Percentiles rank a stretch among this genome's conserved stretches.
These are phyloP conservation scores for Chromis chromis DNA, from an alignment of 2,797 vertebrate genomes.

Conservation along the genomic window DNA sequence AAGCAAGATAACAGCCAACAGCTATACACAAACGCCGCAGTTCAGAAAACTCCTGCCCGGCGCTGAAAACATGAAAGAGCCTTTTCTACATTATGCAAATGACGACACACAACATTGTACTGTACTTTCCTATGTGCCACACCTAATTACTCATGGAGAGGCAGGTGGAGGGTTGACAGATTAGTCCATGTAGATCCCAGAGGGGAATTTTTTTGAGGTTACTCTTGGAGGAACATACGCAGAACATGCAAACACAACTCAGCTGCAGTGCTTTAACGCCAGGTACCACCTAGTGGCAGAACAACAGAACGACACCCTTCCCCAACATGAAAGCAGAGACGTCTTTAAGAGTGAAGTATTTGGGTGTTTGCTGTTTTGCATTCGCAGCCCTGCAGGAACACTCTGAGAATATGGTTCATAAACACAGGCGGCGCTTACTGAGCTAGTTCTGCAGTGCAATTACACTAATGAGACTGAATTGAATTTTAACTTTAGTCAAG, in stretches of 20 bases:
- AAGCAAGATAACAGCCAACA: conserved; percentile 52
- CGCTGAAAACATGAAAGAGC: conserved; percentile 41
- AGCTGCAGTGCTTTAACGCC: conserved; percentile 19
- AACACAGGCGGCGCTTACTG: conserved; percentile 24
- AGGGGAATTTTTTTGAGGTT: conserved; percentile 20
- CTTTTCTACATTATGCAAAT: conserved; percentile 47
- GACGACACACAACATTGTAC: conserved; percentile 25
- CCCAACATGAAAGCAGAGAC: conserved; percentile 20
- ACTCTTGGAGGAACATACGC: conserved; percentile 18
- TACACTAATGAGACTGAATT: conserved; percentile 19
- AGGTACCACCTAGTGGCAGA: conserved; percentile 64
- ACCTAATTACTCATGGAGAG: conserved; percentile 11
- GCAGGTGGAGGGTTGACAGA: conserved; percentile 17
- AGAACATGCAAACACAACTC: conserved; percentile 19
- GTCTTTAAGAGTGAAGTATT: conserved; percentile 29
- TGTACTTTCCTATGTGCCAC: conserved; percentile 19
- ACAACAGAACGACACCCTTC: conserved; percentile 33
- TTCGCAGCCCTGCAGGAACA: conserved; percentile 38
- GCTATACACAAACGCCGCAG: conserved; percentile 24
- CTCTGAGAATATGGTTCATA: conserved; percentile 28
- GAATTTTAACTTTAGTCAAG: conserved; percentile 11
- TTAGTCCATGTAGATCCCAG: conserved; percentile 8
- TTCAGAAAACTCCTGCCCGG: conserved; percentile 47
- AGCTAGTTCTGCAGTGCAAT: conserved; percentile 17
- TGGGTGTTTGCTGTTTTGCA: conserved; percentile 37